phyloP scores from a whole-genome alignment of 2,797 vertebrate genomes.

The Uromys caudimaculatus region DNA sequence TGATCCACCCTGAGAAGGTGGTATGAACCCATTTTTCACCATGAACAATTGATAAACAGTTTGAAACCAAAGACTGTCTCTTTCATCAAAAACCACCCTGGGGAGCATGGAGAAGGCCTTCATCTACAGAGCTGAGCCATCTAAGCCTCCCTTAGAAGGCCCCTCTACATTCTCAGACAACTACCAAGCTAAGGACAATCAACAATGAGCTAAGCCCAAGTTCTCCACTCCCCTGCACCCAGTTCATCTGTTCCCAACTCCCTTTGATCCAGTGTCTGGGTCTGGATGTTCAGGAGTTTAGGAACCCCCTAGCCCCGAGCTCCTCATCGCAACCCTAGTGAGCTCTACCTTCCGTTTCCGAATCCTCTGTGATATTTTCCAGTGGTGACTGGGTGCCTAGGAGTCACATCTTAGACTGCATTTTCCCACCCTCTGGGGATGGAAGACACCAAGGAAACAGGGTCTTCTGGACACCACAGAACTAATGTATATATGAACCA shows the following conservation, averaged over 20 bases:
- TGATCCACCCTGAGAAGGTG: not conserved
- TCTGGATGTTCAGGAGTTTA: not conserved
- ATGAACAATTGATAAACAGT: not conserved
- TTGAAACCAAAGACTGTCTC: not conserved
- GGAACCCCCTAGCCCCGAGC: not conserved
- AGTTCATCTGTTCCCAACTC: not conserved
- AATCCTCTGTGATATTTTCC: not conserved
- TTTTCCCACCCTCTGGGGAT: not conserved
- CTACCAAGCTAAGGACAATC: not conserved
- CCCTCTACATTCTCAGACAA: not conserved
- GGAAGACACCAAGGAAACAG: not conserved
- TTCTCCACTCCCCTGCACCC: fast-evolving
- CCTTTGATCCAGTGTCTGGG: not conserved
- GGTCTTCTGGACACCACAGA: not conserved
- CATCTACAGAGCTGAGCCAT: not conserved
- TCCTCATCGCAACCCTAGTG: not conserved
- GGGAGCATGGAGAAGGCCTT: not conserved
- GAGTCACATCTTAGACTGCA: not conserved
- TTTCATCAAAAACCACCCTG: not conserved
- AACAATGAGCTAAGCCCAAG: not conserved
- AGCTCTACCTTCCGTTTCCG: not conserved
- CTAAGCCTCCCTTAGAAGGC: not conserved
- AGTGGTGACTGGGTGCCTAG: not conserved
- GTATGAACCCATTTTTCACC: not conserved
- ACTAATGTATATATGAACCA: not conserved